Conservation (phyloP, 2,797 vertebrate genomes). For the Atherinosoma microstoma region DNA sequence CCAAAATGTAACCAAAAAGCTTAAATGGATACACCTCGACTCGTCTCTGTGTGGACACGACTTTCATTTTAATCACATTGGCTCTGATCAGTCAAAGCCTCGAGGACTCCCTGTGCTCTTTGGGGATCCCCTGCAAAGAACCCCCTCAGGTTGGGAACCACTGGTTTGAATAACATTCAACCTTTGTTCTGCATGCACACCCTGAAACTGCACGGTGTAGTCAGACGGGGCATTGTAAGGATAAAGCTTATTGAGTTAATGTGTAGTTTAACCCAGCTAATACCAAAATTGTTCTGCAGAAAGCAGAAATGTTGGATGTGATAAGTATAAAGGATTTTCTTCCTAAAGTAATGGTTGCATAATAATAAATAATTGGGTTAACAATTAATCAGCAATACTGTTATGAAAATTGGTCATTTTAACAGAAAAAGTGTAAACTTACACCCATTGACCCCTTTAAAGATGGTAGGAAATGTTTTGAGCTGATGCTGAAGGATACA, state of each 20-base stretch:
- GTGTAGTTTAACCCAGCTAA: not conserved
- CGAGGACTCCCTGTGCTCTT: not conserved
- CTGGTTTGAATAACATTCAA: not conserved
- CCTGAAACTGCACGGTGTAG: not conserved
- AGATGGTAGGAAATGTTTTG: conserved; percentile 6
- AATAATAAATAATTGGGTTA: conserved; percentile 45
- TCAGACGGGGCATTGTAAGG: not conserved
- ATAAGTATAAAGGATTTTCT: not conserved
- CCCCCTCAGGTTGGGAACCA: not conserved
- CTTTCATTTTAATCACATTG: not conserved
- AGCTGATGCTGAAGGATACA: conserved; percentile 31
- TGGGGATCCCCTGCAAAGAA: not conserved
- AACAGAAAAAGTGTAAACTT: conserved; percentile 1
- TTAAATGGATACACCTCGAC: too few relatives aligned
- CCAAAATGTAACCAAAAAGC: not conserved
- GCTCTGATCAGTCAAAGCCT: not conserved
- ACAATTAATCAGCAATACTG: conserved; percentile 42
- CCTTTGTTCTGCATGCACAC: not conserved
- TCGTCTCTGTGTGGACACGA: not conserved
- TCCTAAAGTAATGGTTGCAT: not conserved
- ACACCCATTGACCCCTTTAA: not conserved
- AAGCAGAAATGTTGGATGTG: fast-evolving
- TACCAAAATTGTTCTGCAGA: conserved; percentile 3
- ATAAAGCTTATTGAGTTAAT: not conserved
- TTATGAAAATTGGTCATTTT: conserved; percentile 28